Evolutionary conservation across 2,797 vertebrate species (phyloP).

Genomic region (Gallinago solitaria): DNA sequence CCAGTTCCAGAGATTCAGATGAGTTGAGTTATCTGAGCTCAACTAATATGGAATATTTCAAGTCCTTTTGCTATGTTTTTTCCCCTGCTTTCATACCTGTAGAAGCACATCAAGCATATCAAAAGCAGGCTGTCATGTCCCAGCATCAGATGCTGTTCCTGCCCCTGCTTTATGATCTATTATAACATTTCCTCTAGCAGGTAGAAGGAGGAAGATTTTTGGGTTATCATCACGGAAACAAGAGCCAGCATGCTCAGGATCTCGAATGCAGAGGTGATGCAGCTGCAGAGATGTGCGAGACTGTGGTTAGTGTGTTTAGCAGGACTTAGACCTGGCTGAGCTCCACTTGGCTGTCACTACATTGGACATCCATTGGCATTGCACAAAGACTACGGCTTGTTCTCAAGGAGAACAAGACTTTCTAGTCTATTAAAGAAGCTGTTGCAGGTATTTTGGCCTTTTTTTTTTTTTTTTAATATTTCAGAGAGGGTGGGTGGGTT

Average conservation of each 20-base stretch:
- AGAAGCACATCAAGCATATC: neutral
- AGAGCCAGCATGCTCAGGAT: neutral
- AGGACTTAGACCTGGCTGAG: neutral
- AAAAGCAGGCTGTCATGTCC: neutral
- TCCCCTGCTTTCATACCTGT: neutral
- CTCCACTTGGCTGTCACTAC: neutral
- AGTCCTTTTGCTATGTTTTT: neutral
- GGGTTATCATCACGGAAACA: neutral
- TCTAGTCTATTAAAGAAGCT: neutral
- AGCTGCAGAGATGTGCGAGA: neutral
- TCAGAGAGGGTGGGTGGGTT: too few relatives aligned
- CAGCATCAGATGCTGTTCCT: neutral
- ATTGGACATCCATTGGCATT: rapidly evolving
- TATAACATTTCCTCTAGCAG: neutral
- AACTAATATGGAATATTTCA: neutral
- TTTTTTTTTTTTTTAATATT: neutral
- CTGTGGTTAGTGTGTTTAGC: neutral
- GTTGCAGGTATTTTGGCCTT: neutral
- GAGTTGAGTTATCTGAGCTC: neutral
- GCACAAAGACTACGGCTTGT: neutral
- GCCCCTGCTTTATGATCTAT: neutral
- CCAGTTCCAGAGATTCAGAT: neutral
- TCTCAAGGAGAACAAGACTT: neutral
- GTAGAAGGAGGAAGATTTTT: neutral
- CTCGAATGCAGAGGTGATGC: rapidly evolving